phyloP scores from a whole-genome alignment of 2,888 invertebrate genomes.

The Latrodectus elegans region DNA sequence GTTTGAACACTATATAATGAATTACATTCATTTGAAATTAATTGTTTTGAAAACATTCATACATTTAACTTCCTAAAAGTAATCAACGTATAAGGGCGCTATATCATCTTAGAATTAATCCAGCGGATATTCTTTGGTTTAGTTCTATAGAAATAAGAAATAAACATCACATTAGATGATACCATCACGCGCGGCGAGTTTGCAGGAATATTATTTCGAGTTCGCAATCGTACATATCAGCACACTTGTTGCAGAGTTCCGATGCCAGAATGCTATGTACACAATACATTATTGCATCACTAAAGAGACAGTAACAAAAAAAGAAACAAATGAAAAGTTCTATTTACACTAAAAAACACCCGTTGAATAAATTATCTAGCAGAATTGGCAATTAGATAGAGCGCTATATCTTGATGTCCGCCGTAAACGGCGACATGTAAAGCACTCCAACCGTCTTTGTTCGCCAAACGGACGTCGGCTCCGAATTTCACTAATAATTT shows the following conservation, averaged over 20 bases:
- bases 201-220: no score
- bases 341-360: constrained; percentile 34
- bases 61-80: no score
- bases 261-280: not conserved
- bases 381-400: constrained; percentile 72
- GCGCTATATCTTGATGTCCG: constrained; percentile 75
- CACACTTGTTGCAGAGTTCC: not conserved
- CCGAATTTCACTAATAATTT: constrained; percentile 75
- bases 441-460: constrained; percentile 75
- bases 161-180: no score
- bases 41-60: no score
- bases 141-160: no score
- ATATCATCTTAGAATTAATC: no score
- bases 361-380: constrained; percentile 30
- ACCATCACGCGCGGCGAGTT: no score
- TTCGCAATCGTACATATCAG: not conserved
- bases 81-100: no score
- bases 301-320: constrained; percentile 6
- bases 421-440: constrained; percentile 74
- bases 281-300: not conserved
- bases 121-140: no score
- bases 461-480: constrained; percentile 75
- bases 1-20: no score
- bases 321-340: constrained; percentile 24
- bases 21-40: no score